Evolutionary conservation across 2,888 invertebrate genomes (phyloP).

Genomic region (Xestia xanthographa): DNA sequence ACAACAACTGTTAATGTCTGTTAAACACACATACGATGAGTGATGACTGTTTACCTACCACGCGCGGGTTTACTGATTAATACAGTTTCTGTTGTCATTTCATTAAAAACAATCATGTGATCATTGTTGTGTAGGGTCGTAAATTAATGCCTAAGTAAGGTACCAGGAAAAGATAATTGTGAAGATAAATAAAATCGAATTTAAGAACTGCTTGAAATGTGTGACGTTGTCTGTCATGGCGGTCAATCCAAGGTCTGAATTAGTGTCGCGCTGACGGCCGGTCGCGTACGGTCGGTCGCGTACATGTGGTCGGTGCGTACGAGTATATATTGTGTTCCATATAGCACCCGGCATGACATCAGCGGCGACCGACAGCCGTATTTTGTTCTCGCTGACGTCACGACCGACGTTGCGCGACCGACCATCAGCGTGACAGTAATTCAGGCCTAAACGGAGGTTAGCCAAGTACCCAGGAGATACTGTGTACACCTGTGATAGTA

Average conservation of each 20-base stretch:
- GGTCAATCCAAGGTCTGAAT: not conserved
- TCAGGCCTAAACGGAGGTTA: not conserved
- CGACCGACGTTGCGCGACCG: no score
- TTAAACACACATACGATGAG: conserved; percentile 37
- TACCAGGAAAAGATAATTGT: not conserved
- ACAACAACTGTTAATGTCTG: not conserved
- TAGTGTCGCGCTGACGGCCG: no score
- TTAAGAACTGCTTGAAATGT: not conserved
- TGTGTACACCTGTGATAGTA: not conserved
- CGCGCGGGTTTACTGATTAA: conserved; percentile 29
- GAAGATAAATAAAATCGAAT: not conserved
- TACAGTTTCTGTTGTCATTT: conserved; percentile 26
- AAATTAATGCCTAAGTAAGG: conserved; percentile 19
- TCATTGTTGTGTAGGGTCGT: conserved; percentile 12
- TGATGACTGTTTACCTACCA: conserved; percentile 49
- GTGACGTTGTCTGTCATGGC: not conserved
- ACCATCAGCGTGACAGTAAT: no score
- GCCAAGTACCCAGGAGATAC: not conserved
- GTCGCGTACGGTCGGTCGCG: no score
- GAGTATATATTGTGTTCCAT: no score
- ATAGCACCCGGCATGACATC: no score
- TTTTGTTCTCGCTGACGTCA: no score
- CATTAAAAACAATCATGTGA: conserved; percentile 45
- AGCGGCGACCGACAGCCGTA: no score
- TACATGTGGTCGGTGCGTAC: no score